Percentiles rank a stretch among this genome's conserved stretches.
Conservation (phyloP, 2,888 invertebrate species). For the Zele albiditarsus region DNA sequence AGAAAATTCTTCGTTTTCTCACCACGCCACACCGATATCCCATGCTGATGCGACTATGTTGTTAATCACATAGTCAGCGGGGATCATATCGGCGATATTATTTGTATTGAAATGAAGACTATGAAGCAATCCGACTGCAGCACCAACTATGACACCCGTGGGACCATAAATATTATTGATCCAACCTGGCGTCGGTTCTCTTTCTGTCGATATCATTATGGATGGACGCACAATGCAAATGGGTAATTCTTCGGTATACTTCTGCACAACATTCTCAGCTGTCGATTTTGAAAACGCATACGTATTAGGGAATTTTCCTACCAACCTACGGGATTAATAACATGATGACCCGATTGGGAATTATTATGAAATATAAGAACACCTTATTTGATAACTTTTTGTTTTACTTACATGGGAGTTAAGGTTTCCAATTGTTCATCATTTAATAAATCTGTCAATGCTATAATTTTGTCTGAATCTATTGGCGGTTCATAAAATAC, state of each 20-base stretch:
- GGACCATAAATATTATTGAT: slow-evolving; percentile 83
- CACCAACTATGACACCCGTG: slow-evolving; percentile 75
- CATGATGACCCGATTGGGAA: no score
- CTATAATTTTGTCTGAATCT: slow-evolving; percentile 60
- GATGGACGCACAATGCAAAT: slow-evolving; percentile 82
- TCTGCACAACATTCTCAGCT: slow-evolving; percentile 78
- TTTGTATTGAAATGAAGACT: slow-evolving; percentile 75
- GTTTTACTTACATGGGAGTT: slow-evolving; percentile 59
- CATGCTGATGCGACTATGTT: no score
- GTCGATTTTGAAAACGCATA: slow-evolving; percentile 84
- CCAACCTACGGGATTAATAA: slow-evolving; percentile 68
- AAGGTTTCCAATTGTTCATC: slow-evolving; percentile 60
- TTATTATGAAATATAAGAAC: no score
- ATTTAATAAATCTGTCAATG: slow-evolving; percentile 61
- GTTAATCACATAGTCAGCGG: no score
- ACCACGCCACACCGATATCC: no score
- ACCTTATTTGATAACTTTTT: not conserved
- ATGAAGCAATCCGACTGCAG: slow-evolving; percentile 78
- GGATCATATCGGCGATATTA: slow-evolving; percentile 79
- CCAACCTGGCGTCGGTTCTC: slow-evolving; percentile 77
- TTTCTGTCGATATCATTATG: slow-evolving; percentile 73
- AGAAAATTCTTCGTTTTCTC: no score
- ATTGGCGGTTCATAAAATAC: slow-evolving; percentile 63
- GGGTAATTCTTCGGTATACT: slow-evolving; percentile 76
- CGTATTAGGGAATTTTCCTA: slow-evolving; percentile 80